These are phyloP conservation scores for Ochotona princeps DNA, from an alignment of 2,113 vertebrate genomes.

Conservation along the genomic window DNA sequence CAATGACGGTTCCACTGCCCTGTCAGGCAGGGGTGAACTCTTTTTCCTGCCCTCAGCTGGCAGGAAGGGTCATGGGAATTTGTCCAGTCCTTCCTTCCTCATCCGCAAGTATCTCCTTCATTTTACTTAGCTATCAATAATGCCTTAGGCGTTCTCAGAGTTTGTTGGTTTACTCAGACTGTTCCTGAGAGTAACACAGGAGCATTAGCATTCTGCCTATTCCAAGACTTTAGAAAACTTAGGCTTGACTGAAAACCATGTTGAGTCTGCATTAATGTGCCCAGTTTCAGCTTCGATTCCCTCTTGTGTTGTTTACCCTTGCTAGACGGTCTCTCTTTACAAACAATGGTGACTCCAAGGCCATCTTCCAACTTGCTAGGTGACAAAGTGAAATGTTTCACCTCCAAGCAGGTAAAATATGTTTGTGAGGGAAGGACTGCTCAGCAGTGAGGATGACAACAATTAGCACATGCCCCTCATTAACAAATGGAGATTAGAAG, in stretches of 20 bases:
- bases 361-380: constrained; percentile 56
- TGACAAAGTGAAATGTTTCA: constrained; percentile 70
- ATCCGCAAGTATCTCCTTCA: constrained; percentile 43
- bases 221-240: constrained; percentile 32
- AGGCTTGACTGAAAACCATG: background rate
- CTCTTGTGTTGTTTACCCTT: background rate
- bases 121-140: constrained; percentile 53
- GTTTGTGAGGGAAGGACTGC: constrained; percentile 81
- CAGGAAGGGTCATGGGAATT: constrained; percentile 73
- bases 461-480: constrained; percentile 99
- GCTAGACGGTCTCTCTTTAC: background rate
- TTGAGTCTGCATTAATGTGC: background rate
- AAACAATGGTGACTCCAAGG: background rate
- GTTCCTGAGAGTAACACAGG: background rate
- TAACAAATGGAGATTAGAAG: constrained; percentile 95
- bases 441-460: constrained; percentile 89
- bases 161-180: constrained; percentile 45
- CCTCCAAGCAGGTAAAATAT: constrained; percentile 87
- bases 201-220: background rate
- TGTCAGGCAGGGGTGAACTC: constrained; percentile 66
- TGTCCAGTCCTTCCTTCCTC: constrained; percentile 67
- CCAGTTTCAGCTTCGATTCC: background rate
- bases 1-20: background rate
- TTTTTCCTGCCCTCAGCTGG: constrained; percentile 57
- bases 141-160: constrained; percentile 45